phyloP scores from a whole-genome alignment of 1,140 invertebrate species.

The Notospermus geniculatus region DNA sequence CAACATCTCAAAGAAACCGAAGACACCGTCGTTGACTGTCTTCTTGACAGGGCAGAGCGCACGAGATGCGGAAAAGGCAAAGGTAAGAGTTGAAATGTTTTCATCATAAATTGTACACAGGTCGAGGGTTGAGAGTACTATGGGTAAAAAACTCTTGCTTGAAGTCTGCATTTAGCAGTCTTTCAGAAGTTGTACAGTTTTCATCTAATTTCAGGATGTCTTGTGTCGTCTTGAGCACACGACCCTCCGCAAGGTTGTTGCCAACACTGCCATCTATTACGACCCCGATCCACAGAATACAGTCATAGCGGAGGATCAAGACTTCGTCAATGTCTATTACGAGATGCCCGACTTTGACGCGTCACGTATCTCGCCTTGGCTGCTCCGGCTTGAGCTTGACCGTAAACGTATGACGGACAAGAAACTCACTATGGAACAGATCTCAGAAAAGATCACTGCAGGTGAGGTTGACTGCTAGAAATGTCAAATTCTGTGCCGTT shows the following conservation, averaged over 20 bases:
- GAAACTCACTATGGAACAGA: slow-evolving; percentile 99
- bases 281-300: slow-evolving; percentile 99
- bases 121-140: no score
- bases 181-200: no score
- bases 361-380: slow-evolving; percentile 94
- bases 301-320: slow-evolving; percentile 97
- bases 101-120: no score
- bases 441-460: slow-evolving; percentile 98
- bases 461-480: slow-evolving; percentile 26
- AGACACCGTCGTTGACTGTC: slow-evolving; percentile 97
- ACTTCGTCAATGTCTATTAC: slow-evolving; percentile 98
- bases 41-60: slow-evolving; percentile 94
- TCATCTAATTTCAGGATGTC: slow-evolving; percentile 69
- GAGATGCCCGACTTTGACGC: slow-evolving; percentile 99
- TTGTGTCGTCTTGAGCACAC: slow-evolving; percentile 96
- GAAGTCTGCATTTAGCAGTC: no score
- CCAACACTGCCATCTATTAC: slow-evolving; percentile 99
- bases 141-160: no score
- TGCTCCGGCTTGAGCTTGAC: slow-evolving; percentile 96
- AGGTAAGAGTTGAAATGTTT: no score
- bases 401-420: slow-evolving; percentile 99
- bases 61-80: slow-evolving; percentile 95
- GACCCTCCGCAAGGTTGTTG: slow-evolving; percentile 94
- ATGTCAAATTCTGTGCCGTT: no score
- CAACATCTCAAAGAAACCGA: slow-evolving; percentile 98